Base-by-base conservation (phyloP, 1,140 invertebrate genomes). In the Drosophila murphyi region DNA sequence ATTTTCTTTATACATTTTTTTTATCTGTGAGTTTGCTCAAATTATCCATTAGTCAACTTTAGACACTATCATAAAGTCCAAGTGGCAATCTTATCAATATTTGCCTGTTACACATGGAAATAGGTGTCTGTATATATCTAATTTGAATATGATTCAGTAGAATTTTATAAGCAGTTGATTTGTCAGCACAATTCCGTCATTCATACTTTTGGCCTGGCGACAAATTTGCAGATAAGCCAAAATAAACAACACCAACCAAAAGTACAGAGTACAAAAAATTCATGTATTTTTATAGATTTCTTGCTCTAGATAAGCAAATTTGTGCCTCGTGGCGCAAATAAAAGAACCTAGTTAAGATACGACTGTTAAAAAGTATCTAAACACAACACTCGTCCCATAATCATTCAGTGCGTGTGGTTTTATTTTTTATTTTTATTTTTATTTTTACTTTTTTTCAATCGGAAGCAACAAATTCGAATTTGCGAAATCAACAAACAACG, bases 401-500 rank as follows among this genome's bases (percentile, higher is more conserved):
- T 67, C 71, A 54, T 52, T 52, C 37, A 29, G 37, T 60, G 10
- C 41, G 34, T 34, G 5, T 0, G 34, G 3, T 4, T 34, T 4
- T 34, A 34, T 3, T 41, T 41, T 10, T 20, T 20, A 20, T 34
- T 4, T 34, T 4, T 34, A 34, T 3, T 41, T 41, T 8, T 10
- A 1, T 41, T 41, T 41, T 10, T 41, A 41, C 5, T 41, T 39
- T 39, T 41, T 10, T n/a, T 43, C 41, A 63, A 76, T 76, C 76
- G 67, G 72, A 68, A 78, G 67, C 39, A 75, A 72, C 72, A 80
- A 47, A 47, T 64, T 41, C 47, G 4, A 78, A 82, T 76, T 79
- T 79, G 68, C 61, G 68, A 82, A 78, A 78, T 82, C 20, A 20
- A 20, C 20, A 20, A 20, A 20, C 20, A 20, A 20, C 20, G 20